phyloP scores from a whole-genome alignment of 2,113 vertebrate genomes.

The Sinocyclocheilus anophthalmus region DNA sequence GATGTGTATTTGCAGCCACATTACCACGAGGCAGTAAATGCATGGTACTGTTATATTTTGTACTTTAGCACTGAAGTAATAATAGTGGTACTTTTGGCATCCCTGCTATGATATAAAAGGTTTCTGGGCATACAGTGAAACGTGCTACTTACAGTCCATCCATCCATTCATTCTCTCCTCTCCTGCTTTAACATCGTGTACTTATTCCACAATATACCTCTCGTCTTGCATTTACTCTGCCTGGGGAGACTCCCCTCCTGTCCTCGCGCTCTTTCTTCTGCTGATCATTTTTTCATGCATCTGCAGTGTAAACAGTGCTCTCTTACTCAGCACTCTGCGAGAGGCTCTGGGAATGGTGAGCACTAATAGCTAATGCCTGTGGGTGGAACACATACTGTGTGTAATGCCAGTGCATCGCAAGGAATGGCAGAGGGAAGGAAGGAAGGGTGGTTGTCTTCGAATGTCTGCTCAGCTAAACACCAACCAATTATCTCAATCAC shows the following conservation, averaged over 20 bases:
- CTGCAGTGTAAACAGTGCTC: conserved; percentile 56
- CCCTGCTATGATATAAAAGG: neutral
- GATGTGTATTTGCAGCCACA: too few species aligned
- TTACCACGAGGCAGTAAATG: neutral
- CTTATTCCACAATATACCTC: neutral
- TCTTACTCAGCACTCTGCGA: conserved; percentile 42
- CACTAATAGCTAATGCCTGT: conserved; percentile 42
- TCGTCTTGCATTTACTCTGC: neutral
- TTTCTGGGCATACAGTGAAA: neutral
- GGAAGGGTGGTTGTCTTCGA: conserved; percentile 27
- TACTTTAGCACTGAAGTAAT: neutral
- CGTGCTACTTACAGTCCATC: neutral
- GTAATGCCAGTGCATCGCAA: conserved; percentile 37
- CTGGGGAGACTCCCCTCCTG: neutral
- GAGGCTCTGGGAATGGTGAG: conserved; percentile 37
- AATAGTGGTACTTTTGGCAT: neutral
- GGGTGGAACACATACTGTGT: conserved; percentile 42
- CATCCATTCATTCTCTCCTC: neutral
- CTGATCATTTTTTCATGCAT: conserved; percentile 23
- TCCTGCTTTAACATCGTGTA: neutral
- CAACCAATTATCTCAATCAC: conserved; percentile 66
- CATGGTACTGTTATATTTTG: neutral
- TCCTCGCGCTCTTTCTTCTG: conserved; percentile 9
- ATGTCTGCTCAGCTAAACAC: conserved; percentile 57
- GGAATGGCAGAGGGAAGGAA: conserved; percentile 5